Conservation (phyloP, 2,797 vertebrate genomes). For the Coregonus suidteri region DNA sequence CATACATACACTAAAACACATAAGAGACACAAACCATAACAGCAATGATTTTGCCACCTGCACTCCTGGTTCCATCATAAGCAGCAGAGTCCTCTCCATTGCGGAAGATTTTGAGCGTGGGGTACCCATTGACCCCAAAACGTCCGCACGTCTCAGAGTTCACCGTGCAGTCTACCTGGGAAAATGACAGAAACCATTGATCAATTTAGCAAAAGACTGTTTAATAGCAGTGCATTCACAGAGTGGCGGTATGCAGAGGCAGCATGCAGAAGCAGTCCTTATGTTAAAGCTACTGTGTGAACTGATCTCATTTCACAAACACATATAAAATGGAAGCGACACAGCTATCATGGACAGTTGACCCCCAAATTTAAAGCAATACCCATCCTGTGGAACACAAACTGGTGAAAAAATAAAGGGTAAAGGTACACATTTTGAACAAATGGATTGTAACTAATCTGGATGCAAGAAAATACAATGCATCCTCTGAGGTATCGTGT, state of each 20-base stretch:
- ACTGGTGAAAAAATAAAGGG: neutral
- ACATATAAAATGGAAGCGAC: neutral
- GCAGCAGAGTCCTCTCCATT: constrained; percentile 50
- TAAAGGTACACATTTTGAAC: neutral
- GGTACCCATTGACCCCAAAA: constrained; percentile 62
- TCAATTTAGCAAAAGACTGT: neutral
- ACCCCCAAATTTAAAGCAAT: neutral
- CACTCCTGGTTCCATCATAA: constrained; percentile 57
- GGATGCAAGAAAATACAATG: constrained; percentile 1
- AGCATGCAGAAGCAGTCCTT: neutral
- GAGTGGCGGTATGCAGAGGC: neutral
- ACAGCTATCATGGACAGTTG: neutral
- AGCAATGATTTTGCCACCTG: constrained; percentile 34
- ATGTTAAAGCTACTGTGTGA: neutral
- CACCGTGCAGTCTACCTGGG: constrained; percentile 59
- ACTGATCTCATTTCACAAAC: neutral
- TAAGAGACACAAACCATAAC: too few species aligned
- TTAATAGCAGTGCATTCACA: neutral
- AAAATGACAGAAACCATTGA: neutral
- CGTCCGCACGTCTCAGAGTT: constrained; percentile 53
- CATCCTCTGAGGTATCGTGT: neutral
- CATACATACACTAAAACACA: neutral
- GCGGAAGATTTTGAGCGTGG: constrained; percentile 62
- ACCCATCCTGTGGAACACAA: neutral
- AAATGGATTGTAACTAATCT: neutral